Percentiles rank a stretch among this genome's conserved stretches.
Evolutionary conservation across 1,140 invertebrate species (phyloP).

Genomic region (Chrysoperla carnea): DNA sequence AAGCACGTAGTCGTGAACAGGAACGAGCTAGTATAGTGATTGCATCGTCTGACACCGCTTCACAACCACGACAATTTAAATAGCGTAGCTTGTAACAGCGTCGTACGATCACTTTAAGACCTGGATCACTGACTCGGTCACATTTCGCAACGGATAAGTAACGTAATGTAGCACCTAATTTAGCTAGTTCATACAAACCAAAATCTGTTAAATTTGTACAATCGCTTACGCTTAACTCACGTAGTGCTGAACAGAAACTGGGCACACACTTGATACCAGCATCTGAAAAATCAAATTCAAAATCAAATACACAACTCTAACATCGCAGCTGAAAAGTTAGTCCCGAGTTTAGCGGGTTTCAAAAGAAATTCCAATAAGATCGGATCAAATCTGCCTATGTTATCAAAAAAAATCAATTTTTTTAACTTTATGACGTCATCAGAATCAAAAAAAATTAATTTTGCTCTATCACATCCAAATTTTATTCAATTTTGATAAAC

Average conservation of each 20-base stretch:
- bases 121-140: constrained; percentile 65
- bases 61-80: constrained; percentile 78
- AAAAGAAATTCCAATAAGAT: no score
- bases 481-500: no score
- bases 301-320: constrained; percentile 14
- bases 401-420: no score
- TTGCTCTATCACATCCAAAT: no score
- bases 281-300: constrained; percentile 33
- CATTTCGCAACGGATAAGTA: constrained; percentile 84
- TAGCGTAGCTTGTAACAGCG: constrained; percentile 80
- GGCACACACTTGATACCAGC: constrained; percentile 63
- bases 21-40: constrained; percentile 65
- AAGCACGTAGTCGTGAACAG: constrained; percentile 63
- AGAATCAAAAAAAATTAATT: no score
- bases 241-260: constrained; percentile 63
- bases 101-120: constrained; percentile 68
- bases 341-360: no score
- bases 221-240: constrained; percentile 79
- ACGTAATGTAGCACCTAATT: constrained; percentile 62
- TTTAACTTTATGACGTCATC: no score
- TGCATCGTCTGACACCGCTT: constrained; percentile 78
- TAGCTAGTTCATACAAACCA: constrained; percentile 75
- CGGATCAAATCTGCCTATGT: no score
- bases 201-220: constrained; percentile 80
- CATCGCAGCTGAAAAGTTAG: constrained; percentile 19